These are phyloP conservation scores for Onychomys arenicola DNA, from an alignment of 2,797 vertebrate genomes.

Conservation along the genomic window DNA sequence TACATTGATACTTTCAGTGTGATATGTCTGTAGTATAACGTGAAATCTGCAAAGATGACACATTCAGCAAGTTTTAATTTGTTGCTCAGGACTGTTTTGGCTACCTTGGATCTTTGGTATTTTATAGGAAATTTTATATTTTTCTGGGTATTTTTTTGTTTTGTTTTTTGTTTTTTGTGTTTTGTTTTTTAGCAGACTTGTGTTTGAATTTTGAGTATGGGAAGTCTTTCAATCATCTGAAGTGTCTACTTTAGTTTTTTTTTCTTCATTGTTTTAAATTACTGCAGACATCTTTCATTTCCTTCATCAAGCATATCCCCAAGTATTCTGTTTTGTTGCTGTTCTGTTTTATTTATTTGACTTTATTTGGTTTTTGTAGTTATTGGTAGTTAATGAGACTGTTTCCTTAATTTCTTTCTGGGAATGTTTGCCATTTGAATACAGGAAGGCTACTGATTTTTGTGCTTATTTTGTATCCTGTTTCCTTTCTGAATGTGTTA, in stretches of 20 bases:
- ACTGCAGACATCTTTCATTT: neutral
- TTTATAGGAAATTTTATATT: neutral
- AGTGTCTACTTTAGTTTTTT: neutral
- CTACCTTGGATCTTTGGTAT: neutral
- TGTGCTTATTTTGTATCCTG: neutral
- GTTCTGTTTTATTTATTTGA: neutral
- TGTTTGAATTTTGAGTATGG: neutral
- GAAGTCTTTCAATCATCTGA: neutral
- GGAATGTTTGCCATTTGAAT: neutral
- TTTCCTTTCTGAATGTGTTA: neutral
- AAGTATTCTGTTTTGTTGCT: neutral
- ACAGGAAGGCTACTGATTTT: too few relatives aligned
- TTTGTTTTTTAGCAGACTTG: neutral
- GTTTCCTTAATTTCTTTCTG: neutral
- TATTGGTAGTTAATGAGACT: neutral
- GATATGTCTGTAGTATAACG: neutral
- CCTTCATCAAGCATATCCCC: neutral
- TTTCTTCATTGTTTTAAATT: neutral
- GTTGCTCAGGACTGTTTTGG: neutral
- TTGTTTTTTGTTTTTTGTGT: too few relatives aligned
- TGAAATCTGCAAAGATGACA: neutral
- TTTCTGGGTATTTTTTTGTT: too few relatives aligned
- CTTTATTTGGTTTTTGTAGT: neutral
- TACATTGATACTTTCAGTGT: neutral
- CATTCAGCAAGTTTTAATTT: neutral